A percentile compares a stretch with the other conserved stretches of the same genome.
phyloP scores from a whole-genome alignment of 2,797 vertebrate genomes.

The Sphenodon punctatus region DNA sequence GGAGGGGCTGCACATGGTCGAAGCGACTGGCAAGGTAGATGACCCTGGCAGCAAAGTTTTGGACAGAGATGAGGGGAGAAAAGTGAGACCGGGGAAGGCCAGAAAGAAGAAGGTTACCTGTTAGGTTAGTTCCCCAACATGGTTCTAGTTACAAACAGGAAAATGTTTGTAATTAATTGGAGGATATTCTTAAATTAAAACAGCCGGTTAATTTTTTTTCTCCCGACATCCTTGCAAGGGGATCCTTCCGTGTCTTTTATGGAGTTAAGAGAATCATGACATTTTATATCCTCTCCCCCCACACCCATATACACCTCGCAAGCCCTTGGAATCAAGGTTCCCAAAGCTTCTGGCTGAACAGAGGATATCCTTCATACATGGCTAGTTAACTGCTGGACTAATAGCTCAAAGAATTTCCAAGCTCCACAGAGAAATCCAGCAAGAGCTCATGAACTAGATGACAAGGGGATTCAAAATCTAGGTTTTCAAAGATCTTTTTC shows the following conservation, averaged over 20 bases:
- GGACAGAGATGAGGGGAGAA: too few relatives aligned
- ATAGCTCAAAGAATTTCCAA: neutral
- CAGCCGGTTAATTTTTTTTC: neutral
- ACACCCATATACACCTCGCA: too few relatives aligned
- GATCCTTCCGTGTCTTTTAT: neutral
- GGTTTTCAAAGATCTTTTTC: fast-evolving
- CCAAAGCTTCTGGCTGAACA: neutral
- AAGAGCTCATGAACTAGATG: neutral
- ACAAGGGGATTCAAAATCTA: neutral
- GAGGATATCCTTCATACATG: neutral
- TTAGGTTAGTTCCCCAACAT: too few relatives aligned
- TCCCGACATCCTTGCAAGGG: neutral
- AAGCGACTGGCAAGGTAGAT: too few relatives aligned
- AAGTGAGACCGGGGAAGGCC: too few relatives aligned
- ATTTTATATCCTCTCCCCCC: neutral
- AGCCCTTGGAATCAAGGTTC: neutral
- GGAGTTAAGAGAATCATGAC: neutral
- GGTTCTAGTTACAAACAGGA: neutral
- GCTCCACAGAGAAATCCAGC: neutral
- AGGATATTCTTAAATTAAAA: neutral
- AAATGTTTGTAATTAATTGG: neutral
- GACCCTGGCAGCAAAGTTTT: too few relatives aligned
- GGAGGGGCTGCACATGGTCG: too few relatives aligned
- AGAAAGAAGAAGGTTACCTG: too few relatives aligned
- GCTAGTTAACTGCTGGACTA: neutral